Base-by-base conservation (phyloP, 2,888 invertebrate species). In the Pristionchus japonicus region DNA sequence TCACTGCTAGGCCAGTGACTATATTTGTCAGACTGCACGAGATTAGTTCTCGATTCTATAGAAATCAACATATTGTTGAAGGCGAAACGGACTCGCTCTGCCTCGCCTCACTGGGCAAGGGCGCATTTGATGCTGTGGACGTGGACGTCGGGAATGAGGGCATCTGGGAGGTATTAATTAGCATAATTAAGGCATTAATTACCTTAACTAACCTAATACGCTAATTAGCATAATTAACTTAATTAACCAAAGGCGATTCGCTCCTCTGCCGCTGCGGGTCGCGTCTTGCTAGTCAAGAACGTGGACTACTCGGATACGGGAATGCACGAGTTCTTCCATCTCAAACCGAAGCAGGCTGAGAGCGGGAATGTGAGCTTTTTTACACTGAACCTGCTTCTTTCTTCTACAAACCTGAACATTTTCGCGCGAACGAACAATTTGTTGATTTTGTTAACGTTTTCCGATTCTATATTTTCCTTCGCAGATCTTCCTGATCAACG, bases 401-500 rank as follows among this genome's bases (percentile, higher is more conserved):
- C 70, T 7, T 23, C 17, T 31, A 70, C 31, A 6, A n/a, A 27
- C 4, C 23, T 20, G n/a, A n/a, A n/a, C n/a, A n/a, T n/a, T n/a
- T n/a, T n/a, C n/a, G n/a, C n/a, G n/a, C n/a, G n/a, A n/a, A n/a
- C n/a, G n/a, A n/a, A n/a, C 49, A 31, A 34, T n/a, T 20, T n/a
- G n/a, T 15, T 17, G 34, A 27, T 57, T 17, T n/a, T 57, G 17
- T 13, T 57, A 57, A 17, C n/a, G n/a, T n/a, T n/a, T n/a, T n/a
- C n/a, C n/a, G n/a, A n/a, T n/a, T n/a, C n/a, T n/a, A n/a, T n/a
- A n/a, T n/a, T n/a, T n/a, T n/a, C n/a, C n/a, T n/a, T 34, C 57
- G 13, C 47, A 77, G 77, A 27, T 77, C 37, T 64, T 80, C 40
- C 20, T 87, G 15, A 87, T 87, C 77, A 80, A 87, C 61, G 87